phyloP scores from a whole-genome alignment of 2,113 vertebrate genomes.

The Hylia prasina region DNA sequence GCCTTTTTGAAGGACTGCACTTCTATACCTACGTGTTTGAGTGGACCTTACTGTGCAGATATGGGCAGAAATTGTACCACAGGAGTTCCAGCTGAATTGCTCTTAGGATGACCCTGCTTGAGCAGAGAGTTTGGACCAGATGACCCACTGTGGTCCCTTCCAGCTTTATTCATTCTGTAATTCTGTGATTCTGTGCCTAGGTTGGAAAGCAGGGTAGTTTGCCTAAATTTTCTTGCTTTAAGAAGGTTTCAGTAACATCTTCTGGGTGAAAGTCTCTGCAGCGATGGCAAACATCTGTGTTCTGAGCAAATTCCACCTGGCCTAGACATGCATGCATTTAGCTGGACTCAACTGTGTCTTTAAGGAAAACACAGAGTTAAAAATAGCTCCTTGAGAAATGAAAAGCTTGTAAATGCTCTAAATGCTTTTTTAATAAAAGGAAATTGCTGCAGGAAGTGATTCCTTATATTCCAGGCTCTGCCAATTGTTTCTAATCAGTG shows the following conservation, averaged over 20 bases:
- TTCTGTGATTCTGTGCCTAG: not conserved
- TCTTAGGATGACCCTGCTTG: not conserved
- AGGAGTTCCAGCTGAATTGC: not conserved
- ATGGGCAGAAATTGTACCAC: not conserved
- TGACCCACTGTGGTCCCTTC: no score
- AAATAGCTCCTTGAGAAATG: conserved; percentile 18
- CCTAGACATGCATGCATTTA: not conserved
- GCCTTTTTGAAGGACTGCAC: not conserved
- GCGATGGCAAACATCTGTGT: not conserved
- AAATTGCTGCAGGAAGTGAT: conserved; percentile 55
- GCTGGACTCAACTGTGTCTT: not conserved
- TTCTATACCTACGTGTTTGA: not conserved
- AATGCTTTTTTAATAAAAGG: conserved; percentile 53
- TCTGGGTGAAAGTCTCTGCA: not conserved
- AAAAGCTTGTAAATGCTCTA: conserved; percentile 27
- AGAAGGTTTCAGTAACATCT: not conserved
- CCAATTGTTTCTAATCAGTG: conserved; percentile 40
- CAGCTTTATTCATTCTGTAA: not conserved
- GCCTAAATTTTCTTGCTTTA: not conserved
- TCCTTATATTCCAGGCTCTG: conserved; percentile 45
- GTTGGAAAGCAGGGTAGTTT: not conserved
- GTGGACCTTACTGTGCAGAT: not conserved
- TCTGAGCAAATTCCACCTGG: not conserved
- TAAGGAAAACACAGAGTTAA: conserved; percentile 10
- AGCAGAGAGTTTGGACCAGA: not conserved